A percentile compares a stretch with the other conserved stretches of the same genome.
Conservation (phyloP, 2,113 vertebrate species). For the Megaceryle torquata region DNA sequence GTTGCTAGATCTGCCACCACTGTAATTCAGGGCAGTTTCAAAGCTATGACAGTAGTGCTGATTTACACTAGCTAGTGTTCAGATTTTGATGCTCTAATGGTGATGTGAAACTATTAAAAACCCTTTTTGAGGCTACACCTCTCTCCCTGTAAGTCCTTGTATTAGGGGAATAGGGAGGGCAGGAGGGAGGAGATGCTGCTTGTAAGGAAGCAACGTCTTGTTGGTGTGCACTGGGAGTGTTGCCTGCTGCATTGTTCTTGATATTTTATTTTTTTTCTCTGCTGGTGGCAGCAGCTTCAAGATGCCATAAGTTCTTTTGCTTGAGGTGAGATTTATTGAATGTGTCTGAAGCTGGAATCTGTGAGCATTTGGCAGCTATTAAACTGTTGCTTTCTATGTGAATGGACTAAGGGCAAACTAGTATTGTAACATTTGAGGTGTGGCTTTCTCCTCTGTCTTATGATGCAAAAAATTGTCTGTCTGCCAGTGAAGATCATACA, state of each 20-base stretch:
- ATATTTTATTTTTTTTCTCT: neutral
- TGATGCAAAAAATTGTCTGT: neutral
- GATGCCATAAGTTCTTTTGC: neutral
- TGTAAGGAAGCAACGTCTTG: neutral
- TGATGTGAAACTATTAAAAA: neutral
- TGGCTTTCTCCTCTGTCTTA: neutral
- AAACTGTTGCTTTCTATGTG: neutral
- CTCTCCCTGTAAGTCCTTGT: neutral
- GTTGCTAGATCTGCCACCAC: neutral
- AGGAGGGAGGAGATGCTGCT: neutral
- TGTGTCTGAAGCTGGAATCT: neutral
- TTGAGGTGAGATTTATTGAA: neutral
- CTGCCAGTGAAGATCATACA: neutral
- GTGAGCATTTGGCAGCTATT: neutral
- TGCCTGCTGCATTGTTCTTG: neutral
- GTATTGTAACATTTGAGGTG: neutral
- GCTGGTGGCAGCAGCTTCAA: neutral
- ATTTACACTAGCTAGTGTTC: neutral
- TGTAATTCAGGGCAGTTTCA: neutral
- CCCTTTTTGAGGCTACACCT: neutral
- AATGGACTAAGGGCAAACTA: fast-evolving
- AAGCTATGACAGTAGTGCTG: neutral
- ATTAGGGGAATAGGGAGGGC: neutral
- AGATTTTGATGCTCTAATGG: neutral
- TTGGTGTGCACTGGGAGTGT: neutral